These are phyloP conservation scores for Noctua fimbriata DNA, from an alignment of 2,888 invertebrate species.

Conservation along the genomic window DNA sequence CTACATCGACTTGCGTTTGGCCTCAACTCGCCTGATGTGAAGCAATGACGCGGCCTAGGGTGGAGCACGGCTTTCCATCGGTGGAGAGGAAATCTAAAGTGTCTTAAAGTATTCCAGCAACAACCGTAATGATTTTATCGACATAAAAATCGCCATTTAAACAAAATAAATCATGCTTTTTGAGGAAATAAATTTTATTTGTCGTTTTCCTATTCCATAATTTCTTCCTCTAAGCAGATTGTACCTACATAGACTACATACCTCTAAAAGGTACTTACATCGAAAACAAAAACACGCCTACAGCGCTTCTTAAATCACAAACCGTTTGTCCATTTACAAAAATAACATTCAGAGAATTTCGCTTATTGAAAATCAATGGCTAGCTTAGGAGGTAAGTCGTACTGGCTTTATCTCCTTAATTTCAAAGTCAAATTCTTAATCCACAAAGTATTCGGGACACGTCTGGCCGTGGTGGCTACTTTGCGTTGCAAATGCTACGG, in stretches of 20 bases:
- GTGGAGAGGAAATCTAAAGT: not conserved
- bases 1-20: too few relatives aligned
- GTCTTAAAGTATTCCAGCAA: not conserved
- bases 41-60: too few relatives aligned
- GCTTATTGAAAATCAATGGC: constrained; percentile 78
- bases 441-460: constrained; percentile 80
- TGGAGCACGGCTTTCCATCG: too few relatives aligned
- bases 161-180: not conserved
- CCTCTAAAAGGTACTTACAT: constrained; percentile 25
- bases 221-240: constrained; percentile 30
- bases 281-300: constrained; percentile 16
- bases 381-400: constrained; percentile 75
- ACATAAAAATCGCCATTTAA: not conserved
- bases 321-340: constrained; percentile 59
- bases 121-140: not conserved
- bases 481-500: constrained; percentile 78
- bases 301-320: constrained; percentile 20
- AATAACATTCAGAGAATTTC: constrained; percentile 68
- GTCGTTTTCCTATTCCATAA: not conserved
- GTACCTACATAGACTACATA: not conserved
- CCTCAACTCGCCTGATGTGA: too few relatives aligned
- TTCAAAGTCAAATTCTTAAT: constrained; percentile 86
- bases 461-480: constrained; percentile 72
- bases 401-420: constrained; percentile 82
- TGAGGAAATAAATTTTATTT: not conserved